Evolutionary conservation across 1,140 invertebrate genomes (phyloP), one percentile per base, ranked within the genome.

Genomic region (Micrasema longulum): DNA sequence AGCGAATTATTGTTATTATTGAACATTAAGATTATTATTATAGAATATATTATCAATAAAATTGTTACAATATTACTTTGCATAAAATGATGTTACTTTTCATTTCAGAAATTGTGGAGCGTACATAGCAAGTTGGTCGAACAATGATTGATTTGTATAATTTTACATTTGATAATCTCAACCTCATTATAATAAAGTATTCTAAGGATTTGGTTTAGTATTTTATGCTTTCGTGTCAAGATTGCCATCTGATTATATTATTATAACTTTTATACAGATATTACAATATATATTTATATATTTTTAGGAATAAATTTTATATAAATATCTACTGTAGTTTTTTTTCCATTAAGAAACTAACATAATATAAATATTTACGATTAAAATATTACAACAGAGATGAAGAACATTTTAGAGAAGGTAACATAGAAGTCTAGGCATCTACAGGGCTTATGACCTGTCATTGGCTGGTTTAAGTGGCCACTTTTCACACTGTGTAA

Each of bases 101-200:
- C 12, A 60, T 72, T 76, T 67, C 75, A 76, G 75, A 69, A 60
- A 36, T 55, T 76, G 57, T 72, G 62, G 69, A 68, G 20, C 50
- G 70, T 69, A 41, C 77, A 73, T 50, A 69, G 60, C 62, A 73
- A 74, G 63, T 69, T 76, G 20, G 65, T 76, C n/a, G 68, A 76
- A 12, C 64, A 73, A 62, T 76, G 60, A 57, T 57, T 45, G 50
- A 69, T 6, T 48, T 16, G 16, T 18, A 48, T 20, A 48, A 4
- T 31, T 16, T 18, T 48, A 22, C 47, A 18, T 11, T 20, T 18
- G 3, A 48, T 48, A 48, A 48, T 48, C 47, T 48, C 47, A 20
- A 22, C 47, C 9, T 22, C 18, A 48, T 20, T 48, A 48, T 31
- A 4, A 7, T 31, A 31, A 31, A 7, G 26, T 4, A 31, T 31